phyloP scores from a whole-genome alignment of 2,888 invertebrate species.

The Pristionchus fissidentatus region DNA sequence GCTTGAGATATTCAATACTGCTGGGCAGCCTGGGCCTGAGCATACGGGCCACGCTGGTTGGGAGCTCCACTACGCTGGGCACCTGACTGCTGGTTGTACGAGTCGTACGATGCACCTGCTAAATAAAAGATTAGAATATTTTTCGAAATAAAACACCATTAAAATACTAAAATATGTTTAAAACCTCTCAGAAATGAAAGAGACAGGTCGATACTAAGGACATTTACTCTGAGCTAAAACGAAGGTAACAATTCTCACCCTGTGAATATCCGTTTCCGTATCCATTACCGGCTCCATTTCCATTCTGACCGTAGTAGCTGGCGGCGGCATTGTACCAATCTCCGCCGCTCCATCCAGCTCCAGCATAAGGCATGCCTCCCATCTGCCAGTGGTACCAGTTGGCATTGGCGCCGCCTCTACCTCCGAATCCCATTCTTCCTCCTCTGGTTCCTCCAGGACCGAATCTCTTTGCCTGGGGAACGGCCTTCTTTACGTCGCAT shows the following conservation, averaged over 20 bases:
- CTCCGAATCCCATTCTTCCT: conserved; percentile 57
- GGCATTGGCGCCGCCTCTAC: conserved; percentile 57
- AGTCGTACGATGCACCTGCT: conserved; percentile 52
- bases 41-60: conserved; percentile 16
- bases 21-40: conserved; percentile 54
- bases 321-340: conserved; percentile 66
- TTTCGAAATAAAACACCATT: not conserved
- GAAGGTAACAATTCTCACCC: conserved; percentile 4
- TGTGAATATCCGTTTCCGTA: conserved; percentile 12
- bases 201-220: not conserved
- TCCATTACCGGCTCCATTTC: conserved; percentile 15
- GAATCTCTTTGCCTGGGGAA: conserved; percentile 60
- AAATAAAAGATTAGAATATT: not conserved
- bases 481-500: conserved; percentile 76
- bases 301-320: conserved; percentile 55
- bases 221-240: not conserved
- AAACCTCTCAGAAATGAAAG: not conserved
- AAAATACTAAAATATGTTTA: too few relatives aligned
- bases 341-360: conserved; percentile 57
- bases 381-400: conserved; percentile 67
- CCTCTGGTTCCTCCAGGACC: conserved; percentile 55
- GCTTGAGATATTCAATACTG: conserved; percentile 54
- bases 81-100: conserved; percentile 54
- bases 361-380: conserved; percentile 67
- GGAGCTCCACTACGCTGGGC: conserved; percentile 29